Conservation (phyloP, 2,888 invertebrate species). For the Eristalis pertinax region DNA sequence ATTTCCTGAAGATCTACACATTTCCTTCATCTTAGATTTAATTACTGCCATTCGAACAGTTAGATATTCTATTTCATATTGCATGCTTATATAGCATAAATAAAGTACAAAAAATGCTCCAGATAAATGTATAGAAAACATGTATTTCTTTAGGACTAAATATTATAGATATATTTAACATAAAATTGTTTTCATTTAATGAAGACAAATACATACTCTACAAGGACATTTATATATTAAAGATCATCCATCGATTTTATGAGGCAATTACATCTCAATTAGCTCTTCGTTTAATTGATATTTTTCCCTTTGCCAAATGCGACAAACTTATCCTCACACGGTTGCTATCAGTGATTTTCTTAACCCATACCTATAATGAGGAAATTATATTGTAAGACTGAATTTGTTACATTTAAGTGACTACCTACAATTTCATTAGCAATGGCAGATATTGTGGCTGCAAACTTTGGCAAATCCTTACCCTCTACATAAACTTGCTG, state of each 20-base stretch:
- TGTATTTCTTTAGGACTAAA: background rate
- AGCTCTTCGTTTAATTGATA: conserved; percentile 92
- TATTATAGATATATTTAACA: background rate
- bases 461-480: conserved; percentile 91
- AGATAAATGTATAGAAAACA: no score
- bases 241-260: background rate
- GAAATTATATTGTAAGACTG: background rate
- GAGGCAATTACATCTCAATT: conserved; percentile 82
- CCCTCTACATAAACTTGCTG: conserved; percentile 96
- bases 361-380: conserved; percentile 92
- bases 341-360: conserved; percentile 89
- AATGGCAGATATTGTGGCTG: conserved; percentile 95
- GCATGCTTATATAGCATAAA: no score
- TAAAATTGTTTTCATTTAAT: conserved; percentile 8
- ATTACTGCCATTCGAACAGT: no score
- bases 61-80: no score
- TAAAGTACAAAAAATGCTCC: no score
- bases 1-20: no score
- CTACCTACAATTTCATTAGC: conserved; percentile 91
- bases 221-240: conserved; percentile 6
- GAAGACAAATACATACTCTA: conserved; percentile 13
- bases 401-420: background rate
- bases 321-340: conserved; percentile 92
- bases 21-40: no score
- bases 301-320: conserved; percentile 93